Percentiles rank a stretch among this genome's conserved stretches.
Evolutionary conservation across 2,797 vertebrate genomes (phyloP).

Genomic region (Catharus ustulatus): DNA sequence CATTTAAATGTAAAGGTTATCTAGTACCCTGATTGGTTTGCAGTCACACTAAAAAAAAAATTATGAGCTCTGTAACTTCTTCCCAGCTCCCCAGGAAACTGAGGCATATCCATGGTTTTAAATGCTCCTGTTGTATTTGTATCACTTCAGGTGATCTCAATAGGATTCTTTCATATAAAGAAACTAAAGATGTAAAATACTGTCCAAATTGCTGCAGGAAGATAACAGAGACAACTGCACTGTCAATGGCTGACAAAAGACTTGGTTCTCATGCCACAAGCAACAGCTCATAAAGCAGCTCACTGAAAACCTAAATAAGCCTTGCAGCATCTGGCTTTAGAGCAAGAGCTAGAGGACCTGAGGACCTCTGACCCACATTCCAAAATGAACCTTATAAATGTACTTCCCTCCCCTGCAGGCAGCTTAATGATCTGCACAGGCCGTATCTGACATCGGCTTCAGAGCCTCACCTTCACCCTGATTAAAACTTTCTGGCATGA

Average conservation of each 20-base stretch:
- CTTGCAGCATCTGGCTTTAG: not conserved
- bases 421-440: not conserved
- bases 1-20: not conserved
- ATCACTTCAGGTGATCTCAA: constrained; percentile 2
- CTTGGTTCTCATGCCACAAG: not conserved
- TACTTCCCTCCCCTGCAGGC: not conserved
- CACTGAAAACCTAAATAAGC: not conserved
- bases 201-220: not conserved
- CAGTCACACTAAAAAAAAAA: not conserved
- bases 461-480: not conserved
- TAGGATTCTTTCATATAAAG: constrained; percentile 18
- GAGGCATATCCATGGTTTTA: not conserved
- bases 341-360: not conserved
- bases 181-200: not conserved
- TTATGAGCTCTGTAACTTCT: not conserved
- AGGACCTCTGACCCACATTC: not conserved
- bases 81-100: not conserved
- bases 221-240: not conserved
- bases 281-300: constrained; percentile 19
- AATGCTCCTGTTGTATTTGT: not conserved
- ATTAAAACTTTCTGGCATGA: not conserved
- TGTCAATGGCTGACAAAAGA: not conserved
- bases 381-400: not conserved
- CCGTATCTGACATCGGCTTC: not conserved
- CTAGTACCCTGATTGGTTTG: not conserved